Evolutionary conservation across 2,113 vertebrate genomes (phyloP).

Genomic region (Leucoraja erinaceus): DNA sequence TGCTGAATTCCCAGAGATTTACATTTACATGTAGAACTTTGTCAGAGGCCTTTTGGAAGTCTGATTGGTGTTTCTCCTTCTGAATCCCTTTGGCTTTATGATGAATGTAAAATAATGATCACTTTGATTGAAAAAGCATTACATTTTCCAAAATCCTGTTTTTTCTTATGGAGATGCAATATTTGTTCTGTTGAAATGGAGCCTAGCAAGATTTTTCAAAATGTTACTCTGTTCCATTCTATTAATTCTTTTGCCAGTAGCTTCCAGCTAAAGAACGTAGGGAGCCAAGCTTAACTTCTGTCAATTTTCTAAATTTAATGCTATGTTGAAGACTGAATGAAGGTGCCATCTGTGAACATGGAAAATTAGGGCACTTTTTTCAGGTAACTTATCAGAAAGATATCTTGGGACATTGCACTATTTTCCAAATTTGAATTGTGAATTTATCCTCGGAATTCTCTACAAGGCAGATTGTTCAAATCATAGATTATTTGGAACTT

Average conservation of each 20-base stretch:
- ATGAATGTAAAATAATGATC: not conserved
- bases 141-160: not conserved
- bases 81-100: not conserved
- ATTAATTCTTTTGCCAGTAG: not conserved
- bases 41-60: not conserved
- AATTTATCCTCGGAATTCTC: too few relatives aligned
- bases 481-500: not conserved
- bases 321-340: not conserved
- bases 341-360: conserved; percentile 13
- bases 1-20: not conserved
- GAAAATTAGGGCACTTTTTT: not conserved
- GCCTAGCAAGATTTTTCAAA: not conserved
- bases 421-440: not conserved
- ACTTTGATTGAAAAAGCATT: not conserved
- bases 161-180: not conserved
- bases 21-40: not conserved
- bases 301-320: conserved; percentile 26
- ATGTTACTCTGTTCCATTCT: not conserved
- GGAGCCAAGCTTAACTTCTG: conserved; percentile 21
- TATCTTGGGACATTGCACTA: not conserved
- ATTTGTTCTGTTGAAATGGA: not conserved
- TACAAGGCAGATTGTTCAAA: not conserved
- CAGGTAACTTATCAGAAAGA: not conserved
- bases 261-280: conserved; percentile 6
- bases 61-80: not conserved